These are phyloP conservation scores for Macquaria australasica DNA, from an alignment of 2,113 vertebrate genomes.

Conservation along the genomic window DNA sequence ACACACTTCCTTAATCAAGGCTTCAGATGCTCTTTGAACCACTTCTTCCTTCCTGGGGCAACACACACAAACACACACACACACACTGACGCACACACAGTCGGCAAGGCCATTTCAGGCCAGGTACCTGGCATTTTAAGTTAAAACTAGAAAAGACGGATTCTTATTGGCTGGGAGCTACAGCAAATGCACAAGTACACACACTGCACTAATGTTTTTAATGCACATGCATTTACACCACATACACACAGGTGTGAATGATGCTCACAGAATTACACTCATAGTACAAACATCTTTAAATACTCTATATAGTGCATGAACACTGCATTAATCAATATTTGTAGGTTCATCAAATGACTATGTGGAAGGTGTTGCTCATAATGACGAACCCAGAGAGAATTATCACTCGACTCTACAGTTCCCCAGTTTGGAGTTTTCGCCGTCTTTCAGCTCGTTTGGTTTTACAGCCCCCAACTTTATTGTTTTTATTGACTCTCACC, in stretches of 20 bases:
- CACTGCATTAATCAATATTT: background rate
- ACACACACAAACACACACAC: background rate
- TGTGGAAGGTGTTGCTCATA: background rate
- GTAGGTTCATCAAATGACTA: background rate
- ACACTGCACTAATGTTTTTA: background rate
- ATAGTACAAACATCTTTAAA: background rate
- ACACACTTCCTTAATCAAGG: constrained; percentile 62
- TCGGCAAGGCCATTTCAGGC: constrained; percentile 1
- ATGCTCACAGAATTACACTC: background rate
- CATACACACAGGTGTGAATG: background rate
- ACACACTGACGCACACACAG: constrained; percentile 10
- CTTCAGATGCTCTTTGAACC: constrained; percentile 60
- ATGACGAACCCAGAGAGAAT: background rate
- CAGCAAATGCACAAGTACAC: background rate
- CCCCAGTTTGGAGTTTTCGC: too few relatives aligned
- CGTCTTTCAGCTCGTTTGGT: too few relatives aligned
- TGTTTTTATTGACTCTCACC: background rate
- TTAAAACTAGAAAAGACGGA: constrained; percentile 17
- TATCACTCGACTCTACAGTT: background rate
- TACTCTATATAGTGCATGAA: background rate
- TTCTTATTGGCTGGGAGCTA: background rate
- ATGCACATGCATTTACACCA: background rate
- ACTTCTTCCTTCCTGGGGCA: constrained; percentile 38
- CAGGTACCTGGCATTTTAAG: constrained; percentile 22
- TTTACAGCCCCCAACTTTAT: background rate